Base-by-base conservation (phyloP, 2,888 invertebrate species). In the Chouioia cunea region DNA sequence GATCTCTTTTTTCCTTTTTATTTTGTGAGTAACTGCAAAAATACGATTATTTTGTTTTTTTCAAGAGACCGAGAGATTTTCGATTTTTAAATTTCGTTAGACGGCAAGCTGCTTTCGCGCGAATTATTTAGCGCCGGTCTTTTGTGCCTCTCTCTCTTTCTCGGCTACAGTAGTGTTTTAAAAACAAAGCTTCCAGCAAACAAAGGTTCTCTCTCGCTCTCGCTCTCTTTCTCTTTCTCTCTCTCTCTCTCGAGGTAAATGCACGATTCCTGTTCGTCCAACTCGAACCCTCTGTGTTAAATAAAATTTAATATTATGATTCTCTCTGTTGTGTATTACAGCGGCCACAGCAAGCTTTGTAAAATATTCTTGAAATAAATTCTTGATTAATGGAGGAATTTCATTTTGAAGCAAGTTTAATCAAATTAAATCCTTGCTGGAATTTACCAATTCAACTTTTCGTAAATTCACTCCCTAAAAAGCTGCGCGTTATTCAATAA, bases 51-150 rank as follows among this genome's bases (percentile, higher is more conserved):
- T 6, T 36, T 36, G 36, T 36, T 36, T 36, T 36, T 36, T 36
- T 27, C 27, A 6, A 27, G 27, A 27, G 27, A 27, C n/a, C n/a
- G 36, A 36, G 36, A 36, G 36, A 36, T 36, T 36, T 36, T 36
- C 36, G 36, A 36, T 36, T 36, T 36, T 36, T 10, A 36, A 12
- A 36, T 12, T 3, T 36, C 36, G 36, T 36, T 10, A 74, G 77
- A 75, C 74, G 76, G 75, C 75, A 70, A 78, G 75, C 74, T 76
- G 76, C 74, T 75, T 77, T 69, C 75, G 75, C 79, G 77, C 79
- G 79, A 81, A 81, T 79, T 78, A 16, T 58, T 56, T 63, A 65
- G 16, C 52, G 18, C n/a, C 36, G 6, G 23, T 22, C 23, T 53
- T 54, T 46, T 56, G 46, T 16, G 18, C 44, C 20, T 65, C 57